Conservation (phyloP, 2,888 invertebrate species). For the Poecilobothrus nobilitatus region DNA sequence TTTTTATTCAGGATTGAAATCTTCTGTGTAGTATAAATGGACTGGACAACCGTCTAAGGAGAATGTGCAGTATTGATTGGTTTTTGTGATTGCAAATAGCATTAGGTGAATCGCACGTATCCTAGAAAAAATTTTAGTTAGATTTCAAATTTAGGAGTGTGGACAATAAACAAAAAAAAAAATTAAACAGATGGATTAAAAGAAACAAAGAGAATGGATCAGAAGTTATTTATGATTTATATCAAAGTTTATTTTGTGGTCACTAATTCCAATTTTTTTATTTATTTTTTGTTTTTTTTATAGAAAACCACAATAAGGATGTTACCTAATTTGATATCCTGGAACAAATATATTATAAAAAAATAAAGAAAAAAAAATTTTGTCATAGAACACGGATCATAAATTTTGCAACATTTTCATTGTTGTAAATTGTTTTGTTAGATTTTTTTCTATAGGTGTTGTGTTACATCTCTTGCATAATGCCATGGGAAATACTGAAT, state of each 20-base stretch:
- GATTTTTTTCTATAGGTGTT: not conserved
- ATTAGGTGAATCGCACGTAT: too few species aligned
- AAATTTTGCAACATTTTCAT: not conserved
- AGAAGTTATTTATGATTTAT: not conserved
- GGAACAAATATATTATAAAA: not conserved
- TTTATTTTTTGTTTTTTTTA: not conserved
- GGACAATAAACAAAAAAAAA: not conserved
- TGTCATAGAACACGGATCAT: not conserved
- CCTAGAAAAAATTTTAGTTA: too few species aligned
- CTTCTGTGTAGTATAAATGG: too few species aligned
- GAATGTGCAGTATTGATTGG: not conserved
- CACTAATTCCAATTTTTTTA: not conserved
- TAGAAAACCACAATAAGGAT: slow-evolving; percentile 1
- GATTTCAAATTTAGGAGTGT: not conserved
- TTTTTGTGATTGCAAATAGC: too few species aligned
- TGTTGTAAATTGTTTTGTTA: not conserved
- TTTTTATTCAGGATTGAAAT: too few species aligned
- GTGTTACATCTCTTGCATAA: too few species aligned
- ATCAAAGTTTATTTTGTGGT: not conserved
- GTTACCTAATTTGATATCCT: not conserved
- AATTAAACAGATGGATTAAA: not conserved
- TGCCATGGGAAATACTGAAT: too few species aligned
- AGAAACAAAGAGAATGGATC: not conserved
- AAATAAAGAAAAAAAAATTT: not conserved
- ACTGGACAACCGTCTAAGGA: too few species aligned